Base-by-base conservation (phyloP, 2,113 vertebrate species). In the Pelecanus crispus region DNA sequence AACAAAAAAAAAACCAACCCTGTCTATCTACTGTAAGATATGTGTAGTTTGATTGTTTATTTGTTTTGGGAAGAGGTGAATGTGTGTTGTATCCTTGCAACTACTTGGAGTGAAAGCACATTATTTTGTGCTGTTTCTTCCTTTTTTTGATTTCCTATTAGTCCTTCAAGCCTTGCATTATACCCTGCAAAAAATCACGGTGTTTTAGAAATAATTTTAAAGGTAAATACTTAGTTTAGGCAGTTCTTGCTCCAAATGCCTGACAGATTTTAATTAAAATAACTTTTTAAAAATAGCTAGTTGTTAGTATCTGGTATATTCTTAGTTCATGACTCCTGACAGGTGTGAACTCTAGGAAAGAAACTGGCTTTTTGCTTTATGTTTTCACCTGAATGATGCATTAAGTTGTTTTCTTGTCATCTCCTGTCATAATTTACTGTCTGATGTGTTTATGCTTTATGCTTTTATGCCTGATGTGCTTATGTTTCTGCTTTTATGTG, bases 31-130 rank as follows among this genome's bases (percentile, higher is more conserved):
- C 31, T 55, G 8, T 21, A 62, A 38, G 49, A 25, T 49, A 24
- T 10, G 7, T 70, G n/a, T 26, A 11, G 24, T 55, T 58, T 58
- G 40, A 44, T 17, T 55, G 9, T 38, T 74, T 49, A 17, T 92
- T 71, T 61, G 26, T 38, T 86, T 82, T 52, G 38, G 62, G 28
- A 88, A 28, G 16, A 58, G 24, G 50, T 45, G 26, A 42, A 45
- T 1, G 0, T 44, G 8, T 38, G 17, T 79, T 0, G 0, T 56
- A 20, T 40, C 42, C 47, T 6, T 65, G 42, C 56, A 83, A 73
- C 29, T 59, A 7, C 42, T 36, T 59, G 55, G 34, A 38, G 25
- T 2, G 7, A 88, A 67, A 70, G 17, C 50, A 32, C 19, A 5
- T 70, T 65, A 15, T 55, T 88, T 62, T 68, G 13, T 66, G 14